Base-by-base conservation (phyloP, 2,888 invertebrate genomes). In the Ferdinandea cuprea region DNA sequence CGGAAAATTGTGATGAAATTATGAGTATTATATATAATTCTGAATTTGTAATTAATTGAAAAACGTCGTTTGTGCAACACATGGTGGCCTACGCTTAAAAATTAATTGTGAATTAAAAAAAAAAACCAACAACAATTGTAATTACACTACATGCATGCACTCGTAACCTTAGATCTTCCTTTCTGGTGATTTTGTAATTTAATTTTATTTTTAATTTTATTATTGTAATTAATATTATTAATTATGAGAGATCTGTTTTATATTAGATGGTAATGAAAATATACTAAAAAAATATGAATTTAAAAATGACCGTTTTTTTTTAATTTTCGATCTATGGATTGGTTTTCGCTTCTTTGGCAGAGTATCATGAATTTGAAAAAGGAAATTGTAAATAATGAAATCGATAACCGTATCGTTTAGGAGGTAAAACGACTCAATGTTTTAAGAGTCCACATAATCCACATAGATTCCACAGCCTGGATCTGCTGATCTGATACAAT, bases 111-210 rank as follows among this genome's bases (percentile, higher is more conserved):
- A 83, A 83, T 77, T 71, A 9, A 11, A 44, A 59, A 76, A 32
- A 13, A 44, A 69, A 63, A 61, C 42, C 32, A 56, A 37, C 40
- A 50, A 74, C 11, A 59, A 52, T 77, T 83, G 66, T 83, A 71
- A 81, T 72, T 48, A 71, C 44, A 83, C 56, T 58, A 73, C 66
- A 83, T 73, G 72, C 72, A 78, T 83, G 83, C 83, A 83, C 83
- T 74, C 73, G 79, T 74, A 79, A 84, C 78, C 79, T 84, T 84
- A 79, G 84, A 84, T 84, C 84, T 84, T 84, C 84, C 84, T 79
- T 84, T 79, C 84, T 84, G 84, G 84, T 84, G 84, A 84, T 84
- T 84, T 84, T 73, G 77, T 78, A 78, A n/a, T 83, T 83, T 74
- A 78, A 78, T 78, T 68, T 83, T 68, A 78, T 73, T 72, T 84